Evolutionary conservation across 37 sponge, comb jelly and placozoan species (phyloP).

Genomic region (Hexactinellida sp.): DNA sequence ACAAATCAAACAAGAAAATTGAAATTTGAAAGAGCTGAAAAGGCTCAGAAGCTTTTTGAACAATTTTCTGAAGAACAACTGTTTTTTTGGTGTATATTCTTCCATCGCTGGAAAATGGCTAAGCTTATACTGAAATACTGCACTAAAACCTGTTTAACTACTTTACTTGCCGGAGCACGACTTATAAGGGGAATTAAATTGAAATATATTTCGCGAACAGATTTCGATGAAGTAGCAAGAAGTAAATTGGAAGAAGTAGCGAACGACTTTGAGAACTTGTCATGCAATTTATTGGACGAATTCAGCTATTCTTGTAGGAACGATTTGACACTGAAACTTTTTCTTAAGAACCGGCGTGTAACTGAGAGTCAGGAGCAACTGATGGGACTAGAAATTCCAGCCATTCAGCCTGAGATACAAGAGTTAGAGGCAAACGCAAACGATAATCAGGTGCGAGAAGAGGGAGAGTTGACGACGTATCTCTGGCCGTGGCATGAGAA

Average conservation of each 20-base stretch:
- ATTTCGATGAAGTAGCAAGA: neutral
- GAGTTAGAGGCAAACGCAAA: neutral
- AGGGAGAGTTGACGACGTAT: neutral
- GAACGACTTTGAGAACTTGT: neutral
- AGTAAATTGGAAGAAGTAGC: neutral
- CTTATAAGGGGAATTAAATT: neutral
- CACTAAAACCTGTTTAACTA: neutral
- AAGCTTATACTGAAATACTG: neutral
- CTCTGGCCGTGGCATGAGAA: slow-evolving; percentile 4
- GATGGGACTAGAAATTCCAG: neutral
- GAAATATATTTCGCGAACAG: neutral
- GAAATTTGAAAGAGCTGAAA: neutral
- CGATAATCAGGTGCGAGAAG: neutral
- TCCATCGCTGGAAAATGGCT: neutral
- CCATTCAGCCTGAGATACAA: neutral
- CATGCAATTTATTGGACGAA: neutral
- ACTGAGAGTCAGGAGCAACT: neutral
- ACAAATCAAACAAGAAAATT: neutral
- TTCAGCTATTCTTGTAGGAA: neutral
- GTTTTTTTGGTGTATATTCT: neutral
- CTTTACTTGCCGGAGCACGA: neutral
- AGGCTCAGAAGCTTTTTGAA: neutral
- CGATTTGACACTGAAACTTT: slow-evolving; percentile 2
- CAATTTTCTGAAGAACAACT: neutral
- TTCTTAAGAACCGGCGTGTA: neutral